Evolutionary conservation across 2,888 invertebrate genomes (phyloP).

Genomic region (Philereme vetulata): DNA sequence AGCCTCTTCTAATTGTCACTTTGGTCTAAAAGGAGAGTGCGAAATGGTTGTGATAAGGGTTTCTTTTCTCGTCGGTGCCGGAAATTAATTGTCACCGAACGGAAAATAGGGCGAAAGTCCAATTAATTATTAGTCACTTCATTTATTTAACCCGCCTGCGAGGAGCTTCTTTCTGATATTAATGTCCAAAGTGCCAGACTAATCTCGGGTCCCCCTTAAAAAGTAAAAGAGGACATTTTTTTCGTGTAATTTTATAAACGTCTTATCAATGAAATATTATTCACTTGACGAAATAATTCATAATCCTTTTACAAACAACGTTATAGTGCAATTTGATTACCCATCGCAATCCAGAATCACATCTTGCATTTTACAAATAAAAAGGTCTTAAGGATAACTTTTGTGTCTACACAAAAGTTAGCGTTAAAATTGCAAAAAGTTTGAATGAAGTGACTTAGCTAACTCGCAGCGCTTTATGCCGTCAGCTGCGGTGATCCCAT

Average conservation of each 20-base stretch:
- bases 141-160: constrained; percentile 80
- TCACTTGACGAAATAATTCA: constrained; percentile 21
- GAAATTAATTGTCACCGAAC: constrained; percentile 84
- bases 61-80: constrained; percentile 77
- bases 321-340: constrained; percentile 45
- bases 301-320: constrained; percentile 19
- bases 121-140: constrained; percentile 84
- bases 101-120: constrained; percentile 83
- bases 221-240: constrained; percentile 49
- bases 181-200: constrained; percentile 70
- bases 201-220: constrained; percentile 61
- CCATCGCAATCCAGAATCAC: constrained; percentile 62
- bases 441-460: constrained; percentile 77
- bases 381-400: constrained; percentile 66
- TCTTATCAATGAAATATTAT: constrained; percentile 34
- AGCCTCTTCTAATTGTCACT: constrained; percentile 68
- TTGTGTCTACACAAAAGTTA: constrained; percentile 70
- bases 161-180: constrained; percentile 74
- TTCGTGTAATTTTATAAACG: constrained; percentile 47
- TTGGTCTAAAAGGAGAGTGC: constrained; percentile 67
- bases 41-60: constrained; percentile 79
- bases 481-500: constrained; percentile 79
- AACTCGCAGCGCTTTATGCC: constrained; percentile 69
- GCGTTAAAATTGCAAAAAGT: constrained; percentile 76
- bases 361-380: constrained; percentile 58